Percentiles rank a stretch among this genome's conserved stretches.
phyloP scores from a whole-genome alignment of 1,140 invertebrate species.

The Pseudoatta argentina region DNA sequence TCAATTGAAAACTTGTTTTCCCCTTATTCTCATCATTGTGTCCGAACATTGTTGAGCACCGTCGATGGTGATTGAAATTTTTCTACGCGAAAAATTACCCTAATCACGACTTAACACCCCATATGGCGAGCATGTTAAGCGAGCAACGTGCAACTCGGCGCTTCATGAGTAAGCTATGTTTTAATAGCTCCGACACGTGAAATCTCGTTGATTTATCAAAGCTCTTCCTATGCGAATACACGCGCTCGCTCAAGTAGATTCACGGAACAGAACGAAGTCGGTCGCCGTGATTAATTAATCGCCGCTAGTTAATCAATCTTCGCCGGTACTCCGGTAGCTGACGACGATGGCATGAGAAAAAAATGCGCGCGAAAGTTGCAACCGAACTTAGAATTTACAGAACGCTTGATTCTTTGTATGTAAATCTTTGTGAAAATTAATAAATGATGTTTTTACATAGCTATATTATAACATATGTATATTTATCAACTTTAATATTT shows the following conservation, averaged over 20 bases:
- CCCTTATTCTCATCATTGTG: not conserved
- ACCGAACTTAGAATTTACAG: not conserved
- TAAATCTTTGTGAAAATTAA: not conserved
- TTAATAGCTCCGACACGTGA: slow-evolving; percentile 36
- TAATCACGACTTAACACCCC: slow-evolving; percentile 34
- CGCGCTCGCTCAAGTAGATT: too few relatives aligned
- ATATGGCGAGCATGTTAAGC: slow-evolving; percentile 39
- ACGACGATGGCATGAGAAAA: not conserved
- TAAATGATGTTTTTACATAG: not conserved
- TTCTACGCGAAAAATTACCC: not conserved
- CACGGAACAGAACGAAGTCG: not conserved
- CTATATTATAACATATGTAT: not conserved
- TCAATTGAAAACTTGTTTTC: slow-evolving; percentile 33
- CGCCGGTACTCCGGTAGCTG: not conserved
- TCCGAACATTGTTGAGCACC: not conserved
- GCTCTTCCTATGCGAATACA: not conserved
- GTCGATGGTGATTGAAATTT: slow-evolving; percentile 12
- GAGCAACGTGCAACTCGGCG: slow-evolving; percentile 8
- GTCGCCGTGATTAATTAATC: slow-evolving; percentile 43
- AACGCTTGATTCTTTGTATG: not conserved
- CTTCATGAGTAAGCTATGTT: slow-evolving; percentile 14
- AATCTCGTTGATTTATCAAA: slow-evolving; percentile 56
- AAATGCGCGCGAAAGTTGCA: slow-evolving; percentile 25
- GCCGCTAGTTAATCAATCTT: slow-evolving; percentile 24
- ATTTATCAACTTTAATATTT: not conserved